phyloP scores from a whole-genome alignment of 2,888 invertebrate species.

The Diogma glabrata region DNA sequence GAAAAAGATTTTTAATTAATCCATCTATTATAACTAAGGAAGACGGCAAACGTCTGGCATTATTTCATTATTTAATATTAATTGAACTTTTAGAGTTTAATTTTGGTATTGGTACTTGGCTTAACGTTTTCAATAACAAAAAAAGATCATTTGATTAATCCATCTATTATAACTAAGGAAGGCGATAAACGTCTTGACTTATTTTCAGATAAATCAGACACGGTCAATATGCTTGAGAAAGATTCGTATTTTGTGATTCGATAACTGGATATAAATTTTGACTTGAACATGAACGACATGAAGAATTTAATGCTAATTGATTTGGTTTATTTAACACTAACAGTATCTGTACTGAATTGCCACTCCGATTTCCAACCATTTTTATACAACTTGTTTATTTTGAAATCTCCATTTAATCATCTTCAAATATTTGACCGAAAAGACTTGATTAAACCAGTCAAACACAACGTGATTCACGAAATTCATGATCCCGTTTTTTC shows the following conservation, averaged over 20 bases:
- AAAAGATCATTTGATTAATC: neutral
- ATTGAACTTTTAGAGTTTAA: neutral
- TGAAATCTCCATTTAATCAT: neutral
- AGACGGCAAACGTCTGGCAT: neutral
- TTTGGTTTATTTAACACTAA: neutral
- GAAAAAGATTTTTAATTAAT: neutral
- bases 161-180: neutral
- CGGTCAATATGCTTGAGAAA: neutral
- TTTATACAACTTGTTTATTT: slow-evolving; percentile 4
- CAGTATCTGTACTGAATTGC: neutral
- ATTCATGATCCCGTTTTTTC: no score
- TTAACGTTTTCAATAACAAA: neutral
- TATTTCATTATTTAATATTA: no score
- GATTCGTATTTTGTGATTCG: neutral
- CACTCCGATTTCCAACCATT: slow-evolving; percentile 1
- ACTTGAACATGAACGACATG: slow-evolving; percentile 23
- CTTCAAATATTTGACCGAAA: neutral
- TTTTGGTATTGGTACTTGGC: no score
- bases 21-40: neutral
- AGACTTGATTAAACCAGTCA: no score
- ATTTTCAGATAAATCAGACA: neutral
- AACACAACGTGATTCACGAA: no score
- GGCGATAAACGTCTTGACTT: neutral
- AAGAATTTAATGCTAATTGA: neutral
- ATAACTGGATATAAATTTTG: slow-evolving; percentile 17